Percentiles rank a stretch among this genome's conserved stretches.
These are phyloP conservation scores for Leptinotarsa defecta DNA, from an alignment of 1,140 invertebrate genomes.

Conservation along the genomic window DNA sequence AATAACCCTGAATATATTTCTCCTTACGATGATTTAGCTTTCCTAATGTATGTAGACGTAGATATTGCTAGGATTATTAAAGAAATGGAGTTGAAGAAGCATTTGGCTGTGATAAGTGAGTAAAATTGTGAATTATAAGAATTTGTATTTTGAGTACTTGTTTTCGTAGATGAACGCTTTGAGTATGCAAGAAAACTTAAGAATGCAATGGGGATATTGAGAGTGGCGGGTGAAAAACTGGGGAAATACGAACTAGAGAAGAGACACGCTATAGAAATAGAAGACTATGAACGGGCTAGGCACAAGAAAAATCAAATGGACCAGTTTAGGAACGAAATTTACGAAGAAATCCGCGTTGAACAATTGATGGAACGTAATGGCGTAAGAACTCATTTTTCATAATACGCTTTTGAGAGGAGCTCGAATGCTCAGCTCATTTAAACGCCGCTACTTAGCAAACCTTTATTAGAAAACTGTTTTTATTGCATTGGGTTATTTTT, in stretches of 20 bases:
- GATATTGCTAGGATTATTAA: constrained; percentile 88
- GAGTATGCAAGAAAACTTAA: constrained; percentile 91
- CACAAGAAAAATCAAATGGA: constrained; percentile 89
- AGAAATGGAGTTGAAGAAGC: constrained; percentile 84
- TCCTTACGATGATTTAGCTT: constrained; percentile 91
- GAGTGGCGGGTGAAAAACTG: constrained; percentile 84
- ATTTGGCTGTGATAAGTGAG: constrained; percentile 76
- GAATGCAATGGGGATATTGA: constrained; percentile 78
- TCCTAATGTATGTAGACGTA: constrained; percentile 96
- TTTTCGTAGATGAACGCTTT: constrained; percentile 77
- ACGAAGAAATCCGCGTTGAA: constrained; percentile 70
- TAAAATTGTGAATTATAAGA: constrained; percentile 20
- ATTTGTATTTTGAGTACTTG: neutral
- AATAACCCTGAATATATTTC: constrained; percentile 72
- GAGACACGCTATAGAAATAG: constrained; percentile 84
- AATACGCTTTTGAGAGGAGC: too few relatives aligned
- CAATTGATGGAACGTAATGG: constrained; percentile 81
- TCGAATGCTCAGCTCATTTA: too few relatives aligned
- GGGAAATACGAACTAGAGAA: constrained; percentile 92
- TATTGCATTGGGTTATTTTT: too few relatives aligned
- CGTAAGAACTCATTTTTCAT: constrained; percentile 56
- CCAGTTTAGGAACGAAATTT: constrained; percentile 72
- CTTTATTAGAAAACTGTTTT: too few relatives aligned
- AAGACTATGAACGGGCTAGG: constrained; percentile 89
- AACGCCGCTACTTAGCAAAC: too few relatives aligned